Conservation (phyloP, 2,797 vertebrate species). For the Naso thynnoides region DNA sequence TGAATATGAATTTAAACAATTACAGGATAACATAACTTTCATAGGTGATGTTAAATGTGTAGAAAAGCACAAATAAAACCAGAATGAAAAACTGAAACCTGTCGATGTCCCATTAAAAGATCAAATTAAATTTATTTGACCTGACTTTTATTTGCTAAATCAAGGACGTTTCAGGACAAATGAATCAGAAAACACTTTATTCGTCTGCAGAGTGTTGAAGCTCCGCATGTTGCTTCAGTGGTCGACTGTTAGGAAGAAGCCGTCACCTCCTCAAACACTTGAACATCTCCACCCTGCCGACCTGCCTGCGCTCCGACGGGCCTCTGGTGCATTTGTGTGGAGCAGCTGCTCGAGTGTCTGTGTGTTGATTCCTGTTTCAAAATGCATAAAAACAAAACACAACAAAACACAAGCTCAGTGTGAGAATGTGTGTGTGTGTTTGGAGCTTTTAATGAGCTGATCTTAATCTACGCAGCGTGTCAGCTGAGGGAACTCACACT, state of each 20-base stretch:
- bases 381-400: too few species aligned
- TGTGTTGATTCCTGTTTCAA: conserved; percentile 10
- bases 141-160: neutral
- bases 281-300: neutral
- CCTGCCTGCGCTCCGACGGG: neutral
- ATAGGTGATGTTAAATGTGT: too few species aligned
- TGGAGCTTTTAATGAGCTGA: conserved; percentile 46
- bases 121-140: too few species aligned
- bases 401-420: neutral
- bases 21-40: too few species aligned
- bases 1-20: too few species aligned
- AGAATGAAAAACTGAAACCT: neutral
- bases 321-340: neutral
- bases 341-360: conserved; percentile 6
- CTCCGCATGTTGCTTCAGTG: neutral
- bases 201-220: neutral
- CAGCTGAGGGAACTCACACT: neutral
- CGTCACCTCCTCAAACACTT: neutral
- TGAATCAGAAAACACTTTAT: neutral
- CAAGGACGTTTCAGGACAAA: neutral
- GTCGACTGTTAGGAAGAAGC: neutral
- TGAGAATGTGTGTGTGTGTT: conserved; percentile 47
- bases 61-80: neutral
- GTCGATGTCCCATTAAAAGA: neutral
- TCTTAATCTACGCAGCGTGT: conserved; percentile 44